Evolutionary conservation across 2,797 vertebrate genomes (phyloP), one percentile per base, ranked within the genome.

Genomic region (Morus bassanus): DNA sequence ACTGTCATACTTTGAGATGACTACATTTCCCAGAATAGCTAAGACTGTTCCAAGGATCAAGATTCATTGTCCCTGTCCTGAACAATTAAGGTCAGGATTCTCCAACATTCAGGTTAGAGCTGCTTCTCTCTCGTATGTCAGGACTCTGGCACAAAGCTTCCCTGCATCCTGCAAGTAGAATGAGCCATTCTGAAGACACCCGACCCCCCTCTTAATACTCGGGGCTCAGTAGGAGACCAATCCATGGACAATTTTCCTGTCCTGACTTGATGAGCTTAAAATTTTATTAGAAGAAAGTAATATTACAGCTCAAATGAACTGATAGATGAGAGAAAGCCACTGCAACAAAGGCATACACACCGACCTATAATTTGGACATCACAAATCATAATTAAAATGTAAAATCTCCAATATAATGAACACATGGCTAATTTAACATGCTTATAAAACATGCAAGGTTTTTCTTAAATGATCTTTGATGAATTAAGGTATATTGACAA

Each of bases 41-140:
- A 79, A 84, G 85, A 93, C 51, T 92, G 81, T 94, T 95, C 78
- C 88, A 93, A 92, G 91, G 81, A 96, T 92, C 92, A 92, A 95
- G 95, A 96, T 96, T 96, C 96, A 96, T 96, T 96, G 93, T 97
- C 92, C 74, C 93, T 95, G 92, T 96, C 95, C 93, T 91, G 76
- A 97, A 85, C 93, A 97, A 95, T 96, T 97, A 97, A 96, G 95
- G 93, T 92, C 92, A 94, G 78, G 83, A 92, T 91, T 67, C 76
- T 94, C 88, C 92, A 94, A 24, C 57, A 50, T 77, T 80, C 84
- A 96, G 91, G 81, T 74, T 94, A 70, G 78, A 92, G 60, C 73
- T 60, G 56, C 45, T 89, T 67, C 61, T 69, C 46, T 81, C 39
- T 89, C 9, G 1, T 39, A 31, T 28, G 61, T 46, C 78, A 85